phyloP scores from a whole-genome alignment of 2,797 vertebrate genomes.

The Xenops minutus region DNA sequence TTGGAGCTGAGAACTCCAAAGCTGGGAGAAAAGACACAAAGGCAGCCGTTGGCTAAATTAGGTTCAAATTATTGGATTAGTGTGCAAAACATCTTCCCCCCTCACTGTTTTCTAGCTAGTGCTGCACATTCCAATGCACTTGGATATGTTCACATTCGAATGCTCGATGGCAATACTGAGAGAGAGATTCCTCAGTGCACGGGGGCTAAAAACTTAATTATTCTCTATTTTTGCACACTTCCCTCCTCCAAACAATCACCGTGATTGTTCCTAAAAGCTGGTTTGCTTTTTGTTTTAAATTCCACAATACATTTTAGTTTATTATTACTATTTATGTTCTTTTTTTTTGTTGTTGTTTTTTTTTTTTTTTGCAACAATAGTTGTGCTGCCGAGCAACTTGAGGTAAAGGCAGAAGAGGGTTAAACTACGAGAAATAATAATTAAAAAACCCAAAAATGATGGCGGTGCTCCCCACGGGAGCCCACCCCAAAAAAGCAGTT shows the following conservation, averaged over 20 bases:
- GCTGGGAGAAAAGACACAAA: slow-evolving; percentile 59
- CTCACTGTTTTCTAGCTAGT: not conserved
- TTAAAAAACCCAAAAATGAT: slow-evolving; percentile 60
- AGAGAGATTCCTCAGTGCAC: slow-evolving; percentile 45
- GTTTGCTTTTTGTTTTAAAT: slow-evolving; percentile 12
- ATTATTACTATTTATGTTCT: slow-evolving; percentile 1
- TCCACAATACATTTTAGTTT: slow-evolving; percentile 36
- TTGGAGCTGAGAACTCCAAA: slow-evolving; percentile 64
- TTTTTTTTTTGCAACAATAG: slow-evolving; percentile 78
- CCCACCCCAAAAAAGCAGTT: slow-evolving; percentile 82
- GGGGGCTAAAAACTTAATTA: slow-evolving; percentile 21
- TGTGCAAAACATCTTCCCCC: slow-evolving; percentile 50
- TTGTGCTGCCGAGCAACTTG: slow-evolving; percentile 86
- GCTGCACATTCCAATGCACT: slow-evolving; percentile 58
- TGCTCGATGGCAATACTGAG: slow-evolving; percentile 44
- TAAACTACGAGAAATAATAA: slow-evolving; percentile 74
- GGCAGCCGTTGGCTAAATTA: slow-evolving; percentile 64
- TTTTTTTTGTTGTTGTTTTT: slow-evolving; percentile 64
- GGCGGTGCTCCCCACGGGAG: slow-evolving; percentile 62
- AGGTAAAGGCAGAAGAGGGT: slow-evolving; percentile 86
- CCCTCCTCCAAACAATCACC: slow-evolving; percentile 51
- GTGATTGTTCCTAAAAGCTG: slow-evolving; percentile 62
- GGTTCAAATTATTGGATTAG: slow-evolving; percentile 29
- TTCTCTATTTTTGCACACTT: slow-evolving; percentile 64
- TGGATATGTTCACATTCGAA: slow-evolving; percentile 50